Evolutionary conservation across 2,888 invertebrate genomes (phyloP).

Genomic region (Nephrocerus scutellatus): DNA sequence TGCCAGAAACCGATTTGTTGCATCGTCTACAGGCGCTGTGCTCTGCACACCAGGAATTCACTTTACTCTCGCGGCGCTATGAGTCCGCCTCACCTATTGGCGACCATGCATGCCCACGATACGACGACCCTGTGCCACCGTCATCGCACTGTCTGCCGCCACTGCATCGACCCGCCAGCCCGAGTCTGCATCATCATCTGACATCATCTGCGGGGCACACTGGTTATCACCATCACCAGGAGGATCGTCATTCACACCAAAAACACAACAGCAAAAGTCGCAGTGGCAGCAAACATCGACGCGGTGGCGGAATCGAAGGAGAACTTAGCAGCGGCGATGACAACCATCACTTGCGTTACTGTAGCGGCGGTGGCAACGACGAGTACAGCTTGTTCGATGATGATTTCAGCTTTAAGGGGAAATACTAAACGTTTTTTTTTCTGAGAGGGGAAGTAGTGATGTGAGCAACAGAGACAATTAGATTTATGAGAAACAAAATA

Average conservation of each 20-base stretch:
- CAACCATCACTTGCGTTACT: slow-evolving; percentile 30
- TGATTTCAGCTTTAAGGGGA: slow-evolving; percentile 38
- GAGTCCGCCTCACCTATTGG: slow-evolving; percentile 49
- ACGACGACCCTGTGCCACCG: slow-evolving; percentile 40
- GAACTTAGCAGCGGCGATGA: slow-evolving; percentile 31
- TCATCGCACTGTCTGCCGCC: slow-evolving; percentile 41
- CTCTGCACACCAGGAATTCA: slow-evolving; percentile 81
- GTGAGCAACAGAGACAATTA: too few species aligned
- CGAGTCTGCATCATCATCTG: slow-evolving; percentile 15
- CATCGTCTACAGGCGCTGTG: slow-evolving; percentile 75
- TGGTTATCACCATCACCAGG: slow-evolving; percentile 7
- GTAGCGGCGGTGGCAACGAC: slow-evolving; percentile 22
- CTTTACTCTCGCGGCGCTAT: slow-evolving; percentile 69
- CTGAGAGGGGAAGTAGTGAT: too few species aligned
- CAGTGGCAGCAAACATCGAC: slow-evolving; percentile 15
- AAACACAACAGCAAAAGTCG: slow-evolving; percentile 34
- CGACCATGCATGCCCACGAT: slow-evolving; percentile 44
- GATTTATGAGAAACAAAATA: too few species aligned
- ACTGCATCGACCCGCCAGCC: slow-evolving; percentile 23
- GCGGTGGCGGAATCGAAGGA: slow-evolving; percentile 23
- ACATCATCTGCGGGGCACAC: slow-evolving; percentile 6
- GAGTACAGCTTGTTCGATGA: slow-evolving; percentile 32
- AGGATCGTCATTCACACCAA: slow-evolving; percentile 7
- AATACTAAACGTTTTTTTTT: too few species aligned
- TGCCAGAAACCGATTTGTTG: slow-evolving; percentile 69